Evolutionary conservation across 1,140 invertebrate genomes (phyloP).

Genomic region (Leptopilina boulardi): DNA sequence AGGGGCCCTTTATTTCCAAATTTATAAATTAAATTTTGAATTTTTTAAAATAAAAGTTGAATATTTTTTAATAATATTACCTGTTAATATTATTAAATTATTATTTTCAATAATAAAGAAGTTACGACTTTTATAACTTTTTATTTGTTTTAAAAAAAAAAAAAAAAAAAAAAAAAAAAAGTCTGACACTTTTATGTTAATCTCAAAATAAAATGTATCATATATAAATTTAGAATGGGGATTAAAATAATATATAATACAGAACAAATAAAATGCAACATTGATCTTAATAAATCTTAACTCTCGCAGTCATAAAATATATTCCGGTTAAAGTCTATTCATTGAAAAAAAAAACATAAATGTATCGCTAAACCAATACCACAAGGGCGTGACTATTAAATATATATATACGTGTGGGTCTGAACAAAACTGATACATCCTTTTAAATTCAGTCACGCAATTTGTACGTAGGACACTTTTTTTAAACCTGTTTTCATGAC

Average conservation of each 20-base stretch:
- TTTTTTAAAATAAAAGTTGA: too few relatives aligned
- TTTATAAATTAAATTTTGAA: too few relatives aligned
- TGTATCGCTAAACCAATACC: not conserved
- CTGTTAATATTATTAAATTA: too few relatives aligned
- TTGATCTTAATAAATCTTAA: slow-evolving; percentile 19
- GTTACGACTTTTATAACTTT: too few relatives aligned
- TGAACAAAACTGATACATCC: not conserved
- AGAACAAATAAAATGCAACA: not conserved
- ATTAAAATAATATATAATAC: not conserved
- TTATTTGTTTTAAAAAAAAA: too few relatives aligned
- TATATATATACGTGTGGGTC: not conserved
- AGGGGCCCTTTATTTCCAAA: too few relatives aligned
- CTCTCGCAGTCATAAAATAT: not conserved
- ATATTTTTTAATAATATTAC: too few relatives aligned
- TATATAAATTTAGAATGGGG: not conserved
- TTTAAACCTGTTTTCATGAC: slow-evolving; percentile 17
- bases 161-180: too few relatives aligned
- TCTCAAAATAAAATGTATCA: too few relatives aligned
- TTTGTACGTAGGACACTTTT: slow-evolving; percentile 21
- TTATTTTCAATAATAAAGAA: too few relatives aligned
- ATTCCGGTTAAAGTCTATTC: slow-evolving; percentile 15
- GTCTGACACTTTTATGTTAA: too few relatives aligned
- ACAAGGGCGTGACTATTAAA: slow-evolving; percentile 14
- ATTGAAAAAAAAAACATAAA: not conserved
- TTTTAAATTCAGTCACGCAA: slow-evolving; percentile 23